Evolutionary conservation across 92 coral and sea anemone species (phyloP).

Genomic region (Parazoanthus atlanticus): DNA sequence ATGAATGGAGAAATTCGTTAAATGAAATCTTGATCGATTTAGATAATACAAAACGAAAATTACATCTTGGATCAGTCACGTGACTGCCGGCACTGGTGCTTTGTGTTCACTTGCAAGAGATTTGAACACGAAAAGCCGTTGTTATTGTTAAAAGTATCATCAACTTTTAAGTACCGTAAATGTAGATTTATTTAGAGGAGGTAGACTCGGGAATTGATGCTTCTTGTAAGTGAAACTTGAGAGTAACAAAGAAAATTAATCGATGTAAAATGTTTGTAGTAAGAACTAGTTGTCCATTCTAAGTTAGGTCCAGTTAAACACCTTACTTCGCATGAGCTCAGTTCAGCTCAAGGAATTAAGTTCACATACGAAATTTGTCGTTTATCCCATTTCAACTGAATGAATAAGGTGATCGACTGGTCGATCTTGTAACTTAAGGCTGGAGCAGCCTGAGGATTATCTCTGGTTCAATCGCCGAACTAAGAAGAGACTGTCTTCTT

Average conservation of each 20-base stretch:
- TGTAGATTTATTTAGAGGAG: not conserved
- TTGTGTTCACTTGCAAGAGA: not conserved
- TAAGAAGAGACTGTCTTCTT: too few relatives aligned
- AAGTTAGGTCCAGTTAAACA: not conserved
- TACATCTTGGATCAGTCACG: not conserved
- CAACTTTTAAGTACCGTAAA: too few relatives aligned
- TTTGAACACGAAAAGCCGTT: not conserved
- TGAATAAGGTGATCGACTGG: not conserved
- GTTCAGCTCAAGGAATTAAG: not conserved
- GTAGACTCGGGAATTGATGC: not conserved
- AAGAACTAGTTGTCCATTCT: not conserved
- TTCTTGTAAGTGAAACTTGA: not conserved
- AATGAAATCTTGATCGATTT: too few relatives aligned
- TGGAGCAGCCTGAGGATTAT: too few relatives aligned
- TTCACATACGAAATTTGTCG: not conserved
- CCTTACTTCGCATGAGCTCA: not conserved
- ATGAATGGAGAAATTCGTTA: too few relatives aligned
- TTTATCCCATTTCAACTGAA: too few relatives aligned
- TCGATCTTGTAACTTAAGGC: not conserved
- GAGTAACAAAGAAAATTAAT: not conserved
- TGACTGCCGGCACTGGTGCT: not conserved
- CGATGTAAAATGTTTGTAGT: not conserved
- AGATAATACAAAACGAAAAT: too few relatives aligned
- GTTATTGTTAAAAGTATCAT: too few relatives aligned
- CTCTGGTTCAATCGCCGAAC: too few relatives aligned